Evolutionary conservation across 2,888 invertebrate genomes (phyloP), one percentile per base, ranked within the genome.

Genomic region (Alsophila aescularia): DNA sequence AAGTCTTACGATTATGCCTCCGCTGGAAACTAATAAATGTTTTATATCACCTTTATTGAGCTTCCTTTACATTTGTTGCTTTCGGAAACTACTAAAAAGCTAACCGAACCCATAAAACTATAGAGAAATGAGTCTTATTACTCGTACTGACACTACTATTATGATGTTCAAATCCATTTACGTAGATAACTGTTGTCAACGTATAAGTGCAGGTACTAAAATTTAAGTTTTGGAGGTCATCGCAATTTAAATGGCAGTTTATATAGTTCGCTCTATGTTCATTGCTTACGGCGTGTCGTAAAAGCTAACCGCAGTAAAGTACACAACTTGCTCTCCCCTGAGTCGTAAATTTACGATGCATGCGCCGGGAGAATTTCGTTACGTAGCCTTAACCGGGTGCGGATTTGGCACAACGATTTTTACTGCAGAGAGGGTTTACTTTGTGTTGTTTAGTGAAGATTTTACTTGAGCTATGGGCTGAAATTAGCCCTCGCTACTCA

Each of bases 331-430:
- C 81, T 83, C 86, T 80, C 83, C 73, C 70, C 82, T 81, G 85
- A 74, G 78, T 75, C 77, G 83, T 83, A 85, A 87, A 87, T 89
- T 87, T 87, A 85, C 86, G 87, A 84, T 86, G 86, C 84, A 85
- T 82, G 85, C 79, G 84, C 82, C 75, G 65, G 73, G 83, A 83
- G 86, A 85, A 84, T 86, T 85, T 83, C 78, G 86, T 85, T 81
- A 82, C 77, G 63, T 68, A 67, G 75, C 79, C 77, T 75, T 75
- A 71, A 73, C 75, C 78, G 75, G 72, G 74, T 75, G 73, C 72
- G 76, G 83, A 84, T 84, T 82, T 78, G 74, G 72, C 69, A 72
- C 72, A 66, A 73, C 73, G 80, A 81, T 83, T 83, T 82, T 85
- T 79, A 77, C 72, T 58, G 37, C 24, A 29, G 31, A 40, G 21